Conservation (phyloP, 2,888 invertebrate species). For the Cosmopolites sordidus region DNA sequence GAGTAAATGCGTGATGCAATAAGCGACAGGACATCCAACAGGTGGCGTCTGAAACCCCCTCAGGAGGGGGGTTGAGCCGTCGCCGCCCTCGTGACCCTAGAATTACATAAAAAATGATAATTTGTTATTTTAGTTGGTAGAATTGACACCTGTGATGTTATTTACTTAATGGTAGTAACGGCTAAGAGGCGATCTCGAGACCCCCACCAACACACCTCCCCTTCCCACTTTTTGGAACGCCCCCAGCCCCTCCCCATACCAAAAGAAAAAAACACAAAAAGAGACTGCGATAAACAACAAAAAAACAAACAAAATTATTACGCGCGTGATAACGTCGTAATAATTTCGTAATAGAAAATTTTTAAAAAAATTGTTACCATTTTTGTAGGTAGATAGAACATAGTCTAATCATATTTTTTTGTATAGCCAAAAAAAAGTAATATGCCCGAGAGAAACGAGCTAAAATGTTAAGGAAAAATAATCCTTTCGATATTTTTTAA, state of each 20-base stretch:
- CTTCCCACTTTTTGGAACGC: not conserved
- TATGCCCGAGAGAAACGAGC: slow-evolving; percentile 8
- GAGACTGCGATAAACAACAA: slow-evolving; percentile 53
- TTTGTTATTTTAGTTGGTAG: slow-evolving; percentile 30
- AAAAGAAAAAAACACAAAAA: slow-evolving; percentile 38
- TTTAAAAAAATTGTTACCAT: slow-evolving; percentile 41
- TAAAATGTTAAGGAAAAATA: slow-evolving; percentile 16
- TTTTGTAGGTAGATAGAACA: slow-evolving; percentile 45
- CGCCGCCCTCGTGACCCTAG: slow-evolving; percentile 26
- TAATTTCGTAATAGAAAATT: slow-evolving; percentile 46
- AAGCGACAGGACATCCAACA: slow-evolving; percentile 47
- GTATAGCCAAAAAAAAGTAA: slow-evolving; percentile 39
- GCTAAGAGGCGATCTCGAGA: too few relatives aligned
- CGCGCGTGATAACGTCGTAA: slow-evolving; percentile 38
- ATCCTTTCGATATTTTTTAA: not conserved
- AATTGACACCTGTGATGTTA: slow-evolving; percentile 29
- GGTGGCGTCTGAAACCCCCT: not conserved
- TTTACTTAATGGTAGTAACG: slow-evolving; percentile 16
- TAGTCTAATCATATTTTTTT: slow-evolving; percentile 48
- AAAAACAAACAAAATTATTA: slow-evolving; percentile 34
- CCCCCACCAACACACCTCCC: too few relatives aligned
- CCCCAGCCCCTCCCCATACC: slow-evolving; percentile 4
- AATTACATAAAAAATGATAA: slow-evolving; percentile 17
- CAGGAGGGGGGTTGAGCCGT: slow-evolving; percentile 7
- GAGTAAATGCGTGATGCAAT: slow-evolving; percentile 95